Percentiles rank a stretch among this genome's conserved stretches.
phyloP scores from a whole-genome alignment of 1,140 invertebrate species.

The Drosophila serrata region DNA sequence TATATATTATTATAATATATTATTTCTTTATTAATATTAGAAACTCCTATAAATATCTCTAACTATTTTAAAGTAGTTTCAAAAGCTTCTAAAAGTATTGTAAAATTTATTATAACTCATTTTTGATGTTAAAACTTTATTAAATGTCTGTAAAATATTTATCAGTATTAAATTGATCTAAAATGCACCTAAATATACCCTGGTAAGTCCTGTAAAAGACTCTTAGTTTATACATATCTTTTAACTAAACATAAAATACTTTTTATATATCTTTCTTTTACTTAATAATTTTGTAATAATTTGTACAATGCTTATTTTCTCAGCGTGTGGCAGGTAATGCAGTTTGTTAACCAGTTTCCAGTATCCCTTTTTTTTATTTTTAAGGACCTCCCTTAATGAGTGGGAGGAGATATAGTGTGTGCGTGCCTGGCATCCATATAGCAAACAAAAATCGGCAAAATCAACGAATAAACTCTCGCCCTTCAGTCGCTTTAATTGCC shows the following conservation, averaged over 20 bases:
- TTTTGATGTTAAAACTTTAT: too few relatives aligned
- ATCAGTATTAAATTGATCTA: too few relatives aligned
- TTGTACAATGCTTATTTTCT: not conserved
- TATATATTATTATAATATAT: too few relatives aligned
- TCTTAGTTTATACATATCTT: conserved; percentile 3
- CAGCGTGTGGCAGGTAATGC: conserved; percentile 20
- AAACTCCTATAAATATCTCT: too few relatives aligned
- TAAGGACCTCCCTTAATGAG: conserved; percentile 38
- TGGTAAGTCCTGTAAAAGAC: too few relatives aligned
- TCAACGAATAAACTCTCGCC: conserved; percentile 65
- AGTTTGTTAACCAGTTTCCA: conserved; percentile 18
- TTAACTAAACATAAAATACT: not conserved
- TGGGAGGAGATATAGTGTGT: conserved; percentile 45
- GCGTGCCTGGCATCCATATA: conserved; percentile 73
- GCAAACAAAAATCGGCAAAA: conserved; percentile 18
- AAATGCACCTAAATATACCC: too few relatives aligned
- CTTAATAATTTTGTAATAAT: not conserved
- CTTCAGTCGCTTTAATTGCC: conserved; percentile 74
- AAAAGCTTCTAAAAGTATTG: too few relatives aligned
- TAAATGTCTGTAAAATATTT: too few relatives aligned
- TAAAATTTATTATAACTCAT: too few relatives aligned
- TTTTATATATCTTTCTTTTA: not conserved
- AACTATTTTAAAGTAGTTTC: too few relatives aligned
- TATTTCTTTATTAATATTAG: too few relatives aligned
- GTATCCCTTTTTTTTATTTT: conserved; percentile 9